These are phyloP conservation scores for Stichopus chloronotus DNA, from an alignment of 35 echinoderm and acorn worm genomes.

Conservation along the genomic window DNA sequence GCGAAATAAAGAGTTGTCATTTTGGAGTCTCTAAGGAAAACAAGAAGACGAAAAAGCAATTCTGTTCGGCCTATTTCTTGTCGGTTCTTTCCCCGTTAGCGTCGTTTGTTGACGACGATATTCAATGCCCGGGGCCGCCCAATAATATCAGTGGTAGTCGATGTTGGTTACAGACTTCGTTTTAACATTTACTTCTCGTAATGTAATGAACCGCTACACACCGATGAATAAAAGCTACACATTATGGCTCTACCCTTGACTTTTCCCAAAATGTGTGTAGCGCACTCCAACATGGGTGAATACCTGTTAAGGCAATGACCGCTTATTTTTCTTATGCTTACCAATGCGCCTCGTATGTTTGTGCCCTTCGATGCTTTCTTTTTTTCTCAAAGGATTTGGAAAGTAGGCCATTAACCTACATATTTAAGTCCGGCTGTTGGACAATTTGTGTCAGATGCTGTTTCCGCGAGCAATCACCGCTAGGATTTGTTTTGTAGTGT, in stretches of 20 bases:
- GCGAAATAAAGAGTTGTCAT: background rate
- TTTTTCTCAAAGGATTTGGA: conserved; percentile 5
- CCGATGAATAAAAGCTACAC: no score
- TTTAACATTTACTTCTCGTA: no score
- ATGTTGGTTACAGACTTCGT: background rate
- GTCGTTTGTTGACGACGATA: background rate
- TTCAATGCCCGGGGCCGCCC: background rate
- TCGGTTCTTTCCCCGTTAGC: background rate
- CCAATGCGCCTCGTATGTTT: conserved; percentile 1
- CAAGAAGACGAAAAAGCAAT: background rate
- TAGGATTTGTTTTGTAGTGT: background rate
- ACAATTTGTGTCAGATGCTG: conserved; percentile 48
- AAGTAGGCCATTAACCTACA: conserved; percentile 54
- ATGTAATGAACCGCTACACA: no score
- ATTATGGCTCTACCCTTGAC: conserved; percentile 21
- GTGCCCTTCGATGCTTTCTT: background rate
- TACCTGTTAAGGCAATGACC: conserved; percentile 41
- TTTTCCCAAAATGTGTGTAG: conserved; percentile 13
- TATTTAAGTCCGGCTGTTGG: conserved; percentile 57
- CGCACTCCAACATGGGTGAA: conserved; percentile 42
- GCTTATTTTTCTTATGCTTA: background rate
- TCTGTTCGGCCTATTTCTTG: conserved; percentile 20
- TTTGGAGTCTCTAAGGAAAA: conserved; percentile 1
- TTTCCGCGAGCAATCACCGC: conserved; percentile 49
- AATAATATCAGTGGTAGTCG: background rate